Evolutionary conservation across 2,888 invertebrate genomes (phyloP).

Genomic region (Apodemia mormo): DNA sequence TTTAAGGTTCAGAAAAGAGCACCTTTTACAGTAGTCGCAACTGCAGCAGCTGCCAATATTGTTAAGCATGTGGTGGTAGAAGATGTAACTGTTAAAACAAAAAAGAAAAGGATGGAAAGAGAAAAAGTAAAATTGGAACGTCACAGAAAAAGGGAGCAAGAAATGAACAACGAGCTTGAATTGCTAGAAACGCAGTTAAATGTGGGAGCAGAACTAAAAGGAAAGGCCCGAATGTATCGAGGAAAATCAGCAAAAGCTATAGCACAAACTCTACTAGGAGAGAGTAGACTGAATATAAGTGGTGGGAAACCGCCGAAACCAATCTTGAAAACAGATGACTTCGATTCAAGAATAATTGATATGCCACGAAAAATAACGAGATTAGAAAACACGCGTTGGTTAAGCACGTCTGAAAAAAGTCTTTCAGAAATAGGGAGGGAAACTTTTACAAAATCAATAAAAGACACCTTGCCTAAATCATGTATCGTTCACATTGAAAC

Average conservation of each 20-base stretch:
- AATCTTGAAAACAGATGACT: constrained; percentile 38
- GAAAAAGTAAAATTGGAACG: constrained; percentile 64
- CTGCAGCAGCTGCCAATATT: constrained; percentile 83
- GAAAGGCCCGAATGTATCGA: constrained; percentile 82
- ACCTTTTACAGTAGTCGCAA: constrained; percentile 83
- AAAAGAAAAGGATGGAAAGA: constrained; percentile 70
- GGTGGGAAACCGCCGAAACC: constrained; percentile 56
- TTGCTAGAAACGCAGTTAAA: constrained; percentile 67
- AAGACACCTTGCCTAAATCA: constrained; percentile 58
- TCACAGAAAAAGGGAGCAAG: constrained; percentile 71
- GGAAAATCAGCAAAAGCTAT: constrained; percentile 90
- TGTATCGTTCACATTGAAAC: constrained; percentile 62
- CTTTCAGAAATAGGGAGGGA: constrained; percentile 37
- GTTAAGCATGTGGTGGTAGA: constrained; percentile 84
- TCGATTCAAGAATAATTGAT: constrained; percentile 19
- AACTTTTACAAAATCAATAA: constrained; percentile 49
- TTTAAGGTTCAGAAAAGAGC: constrained; percentile 83
- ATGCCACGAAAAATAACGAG: constrained; percentile 25
- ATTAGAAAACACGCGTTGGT: constrained; percentile 20
- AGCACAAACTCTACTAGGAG: constrained; percentile 83
- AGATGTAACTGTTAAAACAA: constrained; percentile 70
- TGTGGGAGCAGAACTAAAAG: constrained; percentile 75
- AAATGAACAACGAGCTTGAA: constrained; percentile 63
- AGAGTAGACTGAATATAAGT: constrained; percentile 80
- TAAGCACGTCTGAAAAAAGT: constrained; percentile 26